Percentiles rank a stretch among this genome's conserved stretches.
Conservation (phyloP, 2,888 invertebrate species). For the Carterocephalus palaemon region DNA sequence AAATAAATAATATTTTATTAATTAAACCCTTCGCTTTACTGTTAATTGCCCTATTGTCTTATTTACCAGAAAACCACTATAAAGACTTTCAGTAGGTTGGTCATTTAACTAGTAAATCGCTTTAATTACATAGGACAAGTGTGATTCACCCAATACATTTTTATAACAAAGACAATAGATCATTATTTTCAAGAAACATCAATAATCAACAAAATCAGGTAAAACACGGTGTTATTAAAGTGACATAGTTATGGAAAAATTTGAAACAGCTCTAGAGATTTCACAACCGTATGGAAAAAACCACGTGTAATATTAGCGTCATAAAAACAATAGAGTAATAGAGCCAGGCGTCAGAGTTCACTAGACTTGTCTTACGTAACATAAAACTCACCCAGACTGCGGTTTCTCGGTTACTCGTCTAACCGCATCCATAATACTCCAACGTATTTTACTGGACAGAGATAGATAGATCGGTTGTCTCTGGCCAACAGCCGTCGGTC, state of each 20-base stretch:
- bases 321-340: slow-evolving; percentile 34
- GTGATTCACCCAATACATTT: too few relatives aligned
- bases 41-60: too few relatives aligned
- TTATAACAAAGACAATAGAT: not conserved
- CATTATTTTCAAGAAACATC: not conserved
- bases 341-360: slow-evolving; percentile 30
- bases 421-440: slow-evolving; percentile 51
- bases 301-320: slow-evolving; percentile 19
- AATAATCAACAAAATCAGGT: not conserved
- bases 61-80: too few relatives aligned
- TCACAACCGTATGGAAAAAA: slow-evolving; percentile 2
- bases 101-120: too few relatives aligned
- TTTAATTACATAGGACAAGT: too few relatives aligned
- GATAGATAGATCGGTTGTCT: slow-evolving; percentile 40
- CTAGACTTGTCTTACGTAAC: slow-evolving; percentile 34
- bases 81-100: too few relatives aligned
- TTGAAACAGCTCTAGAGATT: not conserved
- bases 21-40: too few relatives aligned
- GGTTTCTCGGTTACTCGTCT: slow-evolving; percentile 32
- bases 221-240: not conserved
- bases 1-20: too few relatives aligned
- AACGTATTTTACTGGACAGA: slow-evolving; percentile 50
- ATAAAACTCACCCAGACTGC: slow-evolving; percentile 34
- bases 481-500: slow-evolving; percentile 51
- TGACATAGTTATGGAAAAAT: slow-evolving; percentile 11